Base-by-base conservation (phyloP, 2,797 vertebrate genomes). In the Hemitrygon akajei region DNA sequence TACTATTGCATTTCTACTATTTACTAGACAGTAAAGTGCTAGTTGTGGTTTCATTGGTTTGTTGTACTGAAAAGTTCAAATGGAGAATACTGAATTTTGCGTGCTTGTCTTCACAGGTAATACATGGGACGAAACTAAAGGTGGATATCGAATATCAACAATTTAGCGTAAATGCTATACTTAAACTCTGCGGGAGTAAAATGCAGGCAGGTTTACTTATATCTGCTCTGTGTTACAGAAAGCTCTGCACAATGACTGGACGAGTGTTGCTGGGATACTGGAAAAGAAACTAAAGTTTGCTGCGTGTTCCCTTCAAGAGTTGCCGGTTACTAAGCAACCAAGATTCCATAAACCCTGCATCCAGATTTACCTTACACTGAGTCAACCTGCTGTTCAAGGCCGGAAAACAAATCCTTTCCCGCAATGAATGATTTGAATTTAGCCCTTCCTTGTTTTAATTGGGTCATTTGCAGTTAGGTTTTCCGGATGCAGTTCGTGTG, bases 261-360 rank as follows among this genome's bases (percentile, higher is more conserved):
- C 56, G 9, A 63, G 30, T 76, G 91, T 75, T 93, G 91, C 91
- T 58, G 71, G 22, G 91, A 75, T 75, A 93, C 91, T 76, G 14
- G 63, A 56, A 47, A 16, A 47, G 40, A 56, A 56, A 40, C 40
- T 93, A 25, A 5, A 37, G 71, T 14, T 5, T 92, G 69, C 20
- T 47, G 71, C 27, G 71, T 3, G 71, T 47, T 73, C 71, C 73
- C 27, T 93, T 76, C 37, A 22, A 93, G 22, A 27, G 22, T 92
- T 56, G 27, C 37, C 89, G 4, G 91, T 93, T 76, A 12, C 91
- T 18, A 75, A 93, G 91, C 71, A 76, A 93, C 91, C 22, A 37
- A 56, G n/a, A 73, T 75, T 75, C 20, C 37, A 47, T 27, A 76
- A 47, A n/a, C 34, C 7, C 40, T 93, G 22, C 71, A 71, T 92